Conservation (phyloP, 2,113 vertebrate species). For the Tamias sibiricus region DNA sequence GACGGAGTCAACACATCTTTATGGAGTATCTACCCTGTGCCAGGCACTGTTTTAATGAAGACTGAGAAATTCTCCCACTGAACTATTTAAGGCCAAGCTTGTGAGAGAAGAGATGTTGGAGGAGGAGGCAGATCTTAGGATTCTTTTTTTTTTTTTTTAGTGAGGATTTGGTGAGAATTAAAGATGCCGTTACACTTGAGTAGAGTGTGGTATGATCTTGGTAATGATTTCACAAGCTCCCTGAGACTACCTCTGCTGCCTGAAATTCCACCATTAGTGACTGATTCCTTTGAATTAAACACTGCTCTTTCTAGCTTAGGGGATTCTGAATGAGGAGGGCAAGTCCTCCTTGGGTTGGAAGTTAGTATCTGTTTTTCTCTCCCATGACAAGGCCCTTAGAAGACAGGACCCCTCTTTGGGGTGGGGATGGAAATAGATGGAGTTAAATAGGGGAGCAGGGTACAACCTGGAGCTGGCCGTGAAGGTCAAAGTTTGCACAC, state of each 20-base stretch:
- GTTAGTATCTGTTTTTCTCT: background rate
- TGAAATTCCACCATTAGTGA: conserved; percentile 6
- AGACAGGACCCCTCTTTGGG: background rate
- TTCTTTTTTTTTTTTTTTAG: background rate
- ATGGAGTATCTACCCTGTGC: background rate
- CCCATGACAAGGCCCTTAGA: background rate
- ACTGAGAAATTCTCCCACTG: background rate
- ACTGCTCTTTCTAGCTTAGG: background rate
- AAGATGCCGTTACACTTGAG: background rate
- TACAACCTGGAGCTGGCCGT: no score
- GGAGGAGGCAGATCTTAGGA: background rate
- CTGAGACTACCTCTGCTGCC: background rate
- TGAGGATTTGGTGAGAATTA: background rate
- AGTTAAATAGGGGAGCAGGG: background rate
- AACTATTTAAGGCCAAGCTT: background rate
- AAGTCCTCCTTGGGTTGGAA: background rate
- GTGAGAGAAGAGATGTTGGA: background rate
- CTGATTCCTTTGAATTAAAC: conserved; percentile 1
- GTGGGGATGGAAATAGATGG: background rate
- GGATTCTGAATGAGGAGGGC: background rate
- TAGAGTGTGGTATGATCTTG: background rate
- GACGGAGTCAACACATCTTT: background rate
- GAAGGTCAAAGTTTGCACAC: background rate
- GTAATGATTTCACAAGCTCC: background rate
- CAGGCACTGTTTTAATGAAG: background rate